phyloP scores from a whole-genome alignment of 2,113 vertebrate genomes.

The Lophotis ruficrista region DNA sequence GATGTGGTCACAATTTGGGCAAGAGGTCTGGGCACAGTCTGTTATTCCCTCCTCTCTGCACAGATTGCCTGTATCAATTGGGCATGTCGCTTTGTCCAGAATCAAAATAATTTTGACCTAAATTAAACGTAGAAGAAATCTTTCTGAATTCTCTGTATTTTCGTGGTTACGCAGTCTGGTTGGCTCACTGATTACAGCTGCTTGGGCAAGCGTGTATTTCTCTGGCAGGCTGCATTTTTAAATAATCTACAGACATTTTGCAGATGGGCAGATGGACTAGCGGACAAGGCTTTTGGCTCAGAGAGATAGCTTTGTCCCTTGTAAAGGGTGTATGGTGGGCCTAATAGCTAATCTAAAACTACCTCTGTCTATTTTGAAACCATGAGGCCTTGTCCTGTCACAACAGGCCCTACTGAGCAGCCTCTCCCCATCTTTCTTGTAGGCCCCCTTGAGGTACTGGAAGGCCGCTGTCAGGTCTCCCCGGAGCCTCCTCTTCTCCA shows the following conservation, averaged over 20 bases:
- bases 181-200: neutral
- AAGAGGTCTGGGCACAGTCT: neutral
- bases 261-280: neutral
- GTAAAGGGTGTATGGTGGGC: neutral
- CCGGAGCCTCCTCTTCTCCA: too few relatives aligned
- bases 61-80: neutral
- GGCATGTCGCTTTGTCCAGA: neutral
- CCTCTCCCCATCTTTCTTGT: too few relatives aligned
- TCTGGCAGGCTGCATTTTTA: neutral
- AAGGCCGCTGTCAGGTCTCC: too few relatives aligned
- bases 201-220: neutral
- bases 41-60: neutral
- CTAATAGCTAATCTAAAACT: too few relatives aligned
- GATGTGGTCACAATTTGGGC: neutral
- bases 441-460: too few relatives aligned
- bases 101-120: neutral
- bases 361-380: too few relatives aligned
- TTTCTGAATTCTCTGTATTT: neutral
- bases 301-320: neutral
- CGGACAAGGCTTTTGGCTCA: fast-evolving
- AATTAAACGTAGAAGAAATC: neutral
- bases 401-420: too few relatives aligned
- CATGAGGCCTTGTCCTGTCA: too few relatives aligned
- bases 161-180: neutral
- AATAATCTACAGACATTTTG: fast-evolving